Evolutionary conservation across 1,140 invertebrate species (phyloP).

Genomic region (Wasmannia auropunctata): DNA sequence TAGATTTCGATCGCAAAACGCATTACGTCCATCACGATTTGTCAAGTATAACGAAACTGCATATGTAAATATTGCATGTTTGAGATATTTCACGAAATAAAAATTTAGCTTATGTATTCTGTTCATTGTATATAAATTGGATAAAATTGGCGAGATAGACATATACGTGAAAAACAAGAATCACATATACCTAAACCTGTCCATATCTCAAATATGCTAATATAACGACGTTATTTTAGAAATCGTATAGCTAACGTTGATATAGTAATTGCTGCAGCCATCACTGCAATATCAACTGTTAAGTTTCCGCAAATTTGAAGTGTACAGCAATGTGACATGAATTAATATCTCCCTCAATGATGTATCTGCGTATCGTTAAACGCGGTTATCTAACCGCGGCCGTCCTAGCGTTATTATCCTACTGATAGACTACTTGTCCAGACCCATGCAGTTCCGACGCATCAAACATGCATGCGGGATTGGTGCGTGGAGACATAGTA

Average conservation of each 20-base stretch:
- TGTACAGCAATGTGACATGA: neutral
- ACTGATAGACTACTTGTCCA: slow-evolving; percentile 38
- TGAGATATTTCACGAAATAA: neutral
- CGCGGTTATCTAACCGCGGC: neutral
- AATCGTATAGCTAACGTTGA: neutral
- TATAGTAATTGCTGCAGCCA: neutral
- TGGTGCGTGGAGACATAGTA: slow-evolving; percentile 1
- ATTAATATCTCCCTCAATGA: slow-evolving; percentile 18
- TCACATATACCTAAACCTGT: neutral
- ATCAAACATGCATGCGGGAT: slow-evolving; percentile 31
- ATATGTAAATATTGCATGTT: neutral
- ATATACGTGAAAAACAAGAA: neutral
- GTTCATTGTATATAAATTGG: neutral
- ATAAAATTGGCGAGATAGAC: slow-evolving; percentile 2
- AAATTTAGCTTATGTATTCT: neutral
- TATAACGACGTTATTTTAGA: neutral
- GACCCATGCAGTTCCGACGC: neutral
- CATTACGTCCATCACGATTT: neutral
- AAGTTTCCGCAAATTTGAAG: neutral
- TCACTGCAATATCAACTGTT: neutral
- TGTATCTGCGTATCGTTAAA: slow-evolving; percentile 13
- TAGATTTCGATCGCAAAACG: no score
- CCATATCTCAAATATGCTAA: neutral
- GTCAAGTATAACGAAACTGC: neutral
- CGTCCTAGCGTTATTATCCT: neutral